Conservation (phyloP, 1,140 invertebrate genomes). For the Penaeus japonicus region DNA sequence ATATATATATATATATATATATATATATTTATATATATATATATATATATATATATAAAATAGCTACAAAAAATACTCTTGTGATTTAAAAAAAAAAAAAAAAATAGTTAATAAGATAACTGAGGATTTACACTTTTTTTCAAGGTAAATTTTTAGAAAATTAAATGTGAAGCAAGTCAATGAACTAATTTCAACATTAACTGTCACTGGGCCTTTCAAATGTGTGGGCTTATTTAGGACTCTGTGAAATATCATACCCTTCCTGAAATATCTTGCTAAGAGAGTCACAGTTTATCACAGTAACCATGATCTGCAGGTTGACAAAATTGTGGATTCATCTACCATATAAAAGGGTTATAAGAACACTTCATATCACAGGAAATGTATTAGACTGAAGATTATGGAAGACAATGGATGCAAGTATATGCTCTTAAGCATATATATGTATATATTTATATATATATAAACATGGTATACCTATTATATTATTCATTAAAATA, state of each 20-base stretch:
- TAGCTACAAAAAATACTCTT: no score
- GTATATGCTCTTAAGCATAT: not conserved
- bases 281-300: constrained; percentile 9
- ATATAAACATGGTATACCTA: no score
- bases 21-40: no score
- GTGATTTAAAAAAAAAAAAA: no score
- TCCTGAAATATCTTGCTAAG: constrained; percentile 11
- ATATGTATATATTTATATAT: not conserved
- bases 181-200: not conserved
- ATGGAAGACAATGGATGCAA: not conserved
- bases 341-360: not conserved
- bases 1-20: no score
- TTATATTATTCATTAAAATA: no score
- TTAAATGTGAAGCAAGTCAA: not conserved
- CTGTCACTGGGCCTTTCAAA: not conserved
- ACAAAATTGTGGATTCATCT: not conserved
- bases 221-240: not conserved
- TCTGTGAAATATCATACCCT: constrained; percentile 18
- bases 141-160: no score
- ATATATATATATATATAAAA: no score
- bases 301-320: not conserved
- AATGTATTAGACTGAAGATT: no score
- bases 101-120: no score
- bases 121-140: no score
- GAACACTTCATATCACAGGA: not conserved